Evolutionary conservation across 2,113 vertebrate genomes (phyloP).

Genomic region (Bagarius yarrelli): DNA sequence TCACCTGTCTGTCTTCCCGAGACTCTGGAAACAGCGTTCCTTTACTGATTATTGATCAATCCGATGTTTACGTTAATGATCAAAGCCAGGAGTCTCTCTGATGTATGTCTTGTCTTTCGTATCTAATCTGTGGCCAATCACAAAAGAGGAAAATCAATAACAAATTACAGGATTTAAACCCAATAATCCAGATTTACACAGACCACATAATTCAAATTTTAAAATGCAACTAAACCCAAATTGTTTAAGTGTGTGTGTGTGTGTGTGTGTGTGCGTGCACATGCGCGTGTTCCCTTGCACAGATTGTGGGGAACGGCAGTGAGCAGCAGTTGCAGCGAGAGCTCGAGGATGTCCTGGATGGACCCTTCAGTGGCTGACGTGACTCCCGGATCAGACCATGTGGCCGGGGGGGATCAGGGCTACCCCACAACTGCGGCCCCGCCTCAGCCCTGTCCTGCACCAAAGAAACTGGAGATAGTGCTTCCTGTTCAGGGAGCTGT

Average conservation of each 20-base stretch:
- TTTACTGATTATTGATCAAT: too few species aligned
- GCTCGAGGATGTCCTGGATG: conserved; percentile 95
- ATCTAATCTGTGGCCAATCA: background rate
- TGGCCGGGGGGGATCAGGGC: conserved; percentile 66
- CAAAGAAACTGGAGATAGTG: conserved; percentile 85
- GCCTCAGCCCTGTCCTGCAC: conserved; percentile 67
- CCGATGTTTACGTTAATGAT: background rate
- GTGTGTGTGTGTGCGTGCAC: conserved; percentile 1
- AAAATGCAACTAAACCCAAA: background rate
- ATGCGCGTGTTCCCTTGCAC: conserved; percentile 36
- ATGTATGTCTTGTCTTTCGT: background rate
- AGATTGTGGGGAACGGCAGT: conserved; percentile 98
- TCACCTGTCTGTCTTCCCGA: too few species aligned
- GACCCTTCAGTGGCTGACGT: conserved; percentile 85
- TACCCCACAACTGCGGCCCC: conserved; percentile 57
- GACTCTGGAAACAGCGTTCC: too few species aligned
- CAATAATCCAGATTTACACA: background rate
- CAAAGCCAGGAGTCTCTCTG: background rate
- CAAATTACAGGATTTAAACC: background rate
- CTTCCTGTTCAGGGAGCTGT: conserved; percentile 87
- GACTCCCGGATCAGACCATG: conserved; percentile 60
- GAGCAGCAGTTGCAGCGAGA: conserved; percentile 95
- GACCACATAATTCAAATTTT: background rate
- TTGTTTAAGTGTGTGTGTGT: background rate
- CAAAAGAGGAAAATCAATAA: background rate